These are phyloP conservation scores for Vollenhovia emeryi DNA, from an alignment of 1,140 invertebrate genomes.

Conservation along the genomic window DNA sequence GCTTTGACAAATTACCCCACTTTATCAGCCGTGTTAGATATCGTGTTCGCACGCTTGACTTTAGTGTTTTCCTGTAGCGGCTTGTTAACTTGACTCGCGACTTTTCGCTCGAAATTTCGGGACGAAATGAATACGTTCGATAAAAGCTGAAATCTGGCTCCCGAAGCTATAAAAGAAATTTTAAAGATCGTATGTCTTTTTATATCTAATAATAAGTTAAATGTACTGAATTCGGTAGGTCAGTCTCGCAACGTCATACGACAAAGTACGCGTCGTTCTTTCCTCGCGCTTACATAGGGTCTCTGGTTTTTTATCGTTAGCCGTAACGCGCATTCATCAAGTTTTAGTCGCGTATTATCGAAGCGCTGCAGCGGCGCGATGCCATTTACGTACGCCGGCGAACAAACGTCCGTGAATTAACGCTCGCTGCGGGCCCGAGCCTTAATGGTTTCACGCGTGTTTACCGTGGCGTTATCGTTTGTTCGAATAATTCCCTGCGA, in stretches of 20 bases:
- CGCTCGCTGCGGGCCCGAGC: not conserved
- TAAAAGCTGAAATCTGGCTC: not conserved
- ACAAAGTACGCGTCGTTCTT: not conserved
- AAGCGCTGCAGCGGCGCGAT: not conserved
- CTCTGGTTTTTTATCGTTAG: conserved; percentile 30
- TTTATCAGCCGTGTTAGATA: conserved; percentile 11
- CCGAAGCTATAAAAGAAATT: not conserved
- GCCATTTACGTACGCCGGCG: conserved; percentile 23
- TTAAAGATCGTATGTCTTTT: not conserved
- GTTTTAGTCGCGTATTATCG: conserved; percentile 46
- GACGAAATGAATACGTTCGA: not conserved
- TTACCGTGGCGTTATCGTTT: conserved; percentile 58
- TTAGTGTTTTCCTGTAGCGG: not conserved
- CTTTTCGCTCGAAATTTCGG: not conserved
- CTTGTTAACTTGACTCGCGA: not conserved
- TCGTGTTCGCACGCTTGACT: conserved; percentile 18
- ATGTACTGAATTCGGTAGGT: not conserved
- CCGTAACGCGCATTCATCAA: conserved; percentile 1
- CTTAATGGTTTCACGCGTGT: conserved; percentile 48
- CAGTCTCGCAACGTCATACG: not conserved
- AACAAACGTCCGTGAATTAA: conserved; percentile 51
- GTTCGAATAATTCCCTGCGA: conserved; percentile 49
- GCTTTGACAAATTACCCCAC: conserved; percentile 50
- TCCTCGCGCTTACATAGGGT: not conserved
- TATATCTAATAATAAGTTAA: not conserved